Percentiles rank a stretch among this genome's conserved stretches.
Evolutionary conservation across 2,113 vertebrate genomes (phyloP).

Genomic region (Madoqua kirkii): DNA sequence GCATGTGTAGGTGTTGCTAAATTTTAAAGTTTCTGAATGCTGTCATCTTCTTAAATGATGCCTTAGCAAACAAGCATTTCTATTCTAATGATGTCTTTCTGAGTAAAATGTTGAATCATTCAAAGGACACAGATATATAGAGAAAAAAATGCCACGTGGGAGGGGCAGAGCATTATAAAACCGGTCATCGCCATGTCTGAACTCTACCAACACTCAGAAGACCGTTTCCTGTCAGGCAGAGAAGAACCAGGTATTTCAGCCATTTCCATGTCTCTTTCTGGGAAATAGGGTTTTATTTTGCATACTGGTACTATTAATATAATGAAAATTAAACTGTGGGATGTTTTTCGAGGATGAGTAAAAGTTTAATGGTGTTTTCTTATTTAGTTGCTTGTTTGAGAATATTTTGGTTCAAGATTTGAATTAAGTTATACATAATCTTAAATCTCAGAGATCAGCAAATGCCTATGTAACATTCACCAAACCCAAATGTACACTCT

Average conservation of each 20-base stretch:
- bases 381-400: neutral
- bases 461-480: neutral
- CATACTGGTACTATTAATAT: neutral
- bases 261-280: neutral
- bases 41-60: slow-evolving; percentile 28
- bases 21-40: slow-evolving; percentile 54
- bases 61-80: neutral
- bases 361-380: neutral
- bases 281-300: neutral
- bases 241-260: slow-evolving; percentile 45
- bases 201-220: neutral
- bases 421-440: neutral
- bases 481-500: neutral
- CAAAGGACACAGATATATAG: slow-evolving; percentile 28
- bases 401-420: neutral
- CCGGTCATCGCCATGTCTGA: neutral
- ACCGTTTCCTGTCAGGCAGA: neutral
- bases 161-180: slow-evolving; percentile 65
- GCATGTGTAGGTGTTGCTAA: slow-evolving; percentile 25
- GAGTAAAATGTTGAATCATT: slow-evolving; percentile 73
- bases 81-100: slow-evolving; percentile 27
- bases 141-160: slow-evolving; percentile 25
- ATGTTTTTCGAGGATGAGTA: neutral
- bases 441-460: neutral
- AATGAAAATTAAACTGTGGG: neutral